Evolutionary conservation across 1,140 invertebrate species (phyloP), one percentile per base, ranked within the genome.

Genomic region (Vanessa tameamea): DNA sequence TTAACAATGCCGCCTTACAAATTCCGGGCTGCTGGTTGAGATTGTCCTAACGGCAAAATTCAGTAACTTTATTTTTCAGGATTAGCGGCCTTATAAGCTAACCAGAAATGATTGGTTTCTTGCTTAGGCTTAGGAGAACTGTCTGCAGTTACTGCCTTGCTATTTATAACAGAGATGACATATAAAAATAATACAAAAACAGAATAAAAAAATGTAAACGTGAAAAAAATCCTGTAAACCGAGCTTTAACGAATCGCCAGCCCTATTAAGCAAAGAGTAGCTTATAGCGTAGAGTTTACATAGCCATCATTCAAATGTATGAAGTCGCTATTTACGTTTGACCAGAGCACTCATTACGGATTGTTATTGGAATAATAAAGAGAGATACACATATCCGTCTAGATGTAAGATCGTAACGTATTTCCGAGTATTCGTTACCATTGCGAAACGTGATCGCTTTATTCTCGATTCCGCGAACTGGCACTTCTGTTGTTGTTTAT

Each of bases 351-450:
- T 92, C 90, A 88, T 92, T 89, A 91, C 88, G 82, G 90, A 92
- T 92, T 92, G 90, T 92, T 92, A 92, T 92, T 91, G 87, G 87
- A 90, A 92, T 92, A 92, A 91, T 92, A 92, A 92, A 92, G 88
- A 90, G 85, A 81, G 80, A 82, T 80, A 78, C 80, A 80, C 79
- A 82, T 85, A 88, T 91, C 88, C 88, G 37, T 88, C 83, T 85
- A 87, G 81, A 77, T 81, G 78, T 80, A 71, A 78, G 84, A 85
- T 88, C 85, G 87, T 90, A 87, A 87, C 83, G 76, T 73, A 37
- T 79, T 91, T 91, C 87, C 82, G 67, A 83, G 88, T 91, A 90
- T 82, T 79, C 78, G 78, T 78, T 84, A 83, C 84, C 66, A 85
- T 92, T 92, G 90, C 90, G 83, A 92, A 92, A 92, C 77, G 76